Evolutionary conservation across 2,113 vertebrate genomes (phyloP).

Genomic region (Clarias batrachus): DNA sequence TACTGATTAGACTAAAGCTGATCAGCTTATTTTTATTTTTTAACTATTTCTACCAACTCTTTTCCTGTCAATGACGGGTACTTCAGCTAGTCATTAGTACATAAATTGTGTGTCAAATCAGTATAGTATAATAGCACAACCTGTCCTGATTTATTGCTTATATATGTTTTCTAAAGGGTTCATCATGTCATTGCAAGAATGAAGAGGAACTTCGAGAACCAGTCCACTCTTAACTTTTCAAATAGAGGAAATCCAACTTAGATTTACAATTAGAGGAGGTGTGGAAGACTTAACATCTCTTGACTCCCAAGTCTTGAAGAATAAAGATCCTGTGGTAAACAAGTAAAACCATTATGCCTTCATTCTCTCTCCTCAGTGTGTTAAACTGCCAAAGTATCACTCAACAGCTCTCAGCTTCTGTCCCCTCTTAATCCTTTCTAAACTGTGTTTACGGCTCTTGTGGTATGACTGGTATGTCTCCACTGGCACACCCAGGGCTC

Average conservation of each 20-base stretch:
- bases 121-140: neutral
- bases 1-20: too few species aligned
- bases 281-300: neutral
- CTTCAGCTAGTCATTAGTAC: neutral
- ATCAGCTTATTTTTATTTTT: too few species aligned
- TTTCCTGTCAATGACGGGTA: too few species aligned
- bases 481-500: conserved; percentile 38
- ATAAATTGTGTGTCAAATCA: neutral
- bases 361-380: conserved; percentile 10
- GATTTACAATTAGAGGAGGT: neutral
- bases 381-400: conserved; percentile 22
- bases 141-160: neutral
- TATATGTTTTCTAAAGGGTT: neutral
- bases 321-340: conserved; percentile 16
- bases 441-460: conserved; percentile 43
- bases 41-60: too few species aligned
- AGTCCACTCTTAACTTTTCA: neutral
- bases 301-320: neutral
- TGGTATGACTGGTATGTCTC: conserved; percentile 52
- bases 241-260: neutral
- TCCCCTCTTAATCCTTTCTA: conserved; percentile 28
- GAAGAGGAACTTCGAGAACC: neutral
- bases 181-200: neutral
- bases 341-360: conserved; percentile 33
- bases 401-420: conserved; percentile 15